Evolutionary conservation across 2,888 invertebrate species (phyloP).

Genomic region (Plemyria rubiginata): DNA sequence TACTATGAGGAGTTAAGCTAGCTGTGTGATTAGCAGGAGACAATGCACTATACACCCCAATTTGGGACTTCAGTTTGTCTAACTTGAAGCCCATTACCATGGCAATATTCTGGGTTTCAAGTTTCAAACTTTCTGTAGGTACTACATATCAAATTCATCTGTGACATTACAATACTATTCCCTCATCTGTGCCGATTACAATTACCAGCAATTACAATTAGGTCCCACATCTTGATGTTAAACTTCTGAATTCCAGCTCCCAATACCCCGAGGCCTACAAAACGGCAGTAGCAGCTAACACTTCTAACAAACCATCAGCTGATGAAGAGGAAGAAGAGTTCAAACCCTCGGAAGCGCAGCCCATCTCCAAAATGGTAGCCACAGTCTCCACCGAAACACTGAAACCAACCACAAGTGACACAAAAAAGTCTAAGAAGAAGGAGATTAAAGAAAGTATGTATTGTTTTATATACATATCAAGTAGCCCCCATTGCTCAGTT

Average conservation of each 20-base stretch:
- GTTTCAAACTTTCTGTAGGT: too few species aligned
- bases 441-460: constrained; percentile 46
- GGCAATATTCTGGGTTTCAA: too few species aligned
- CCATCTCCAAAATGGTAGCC: constrained; percentile 75
- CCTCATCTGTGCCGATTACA: too few species aligned
- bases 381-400: constrained; percentile 79
- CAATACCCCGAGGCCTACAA: constrained; percentile 89
- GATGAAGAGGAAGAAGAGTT: constrained; percentile 74
- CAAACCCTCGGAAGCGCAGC: constrained; percentile 54
- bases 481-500: too few species aligned
- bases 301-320: constrained; percentile 70
- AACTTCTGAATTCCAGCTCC: constrained; percentile 59
- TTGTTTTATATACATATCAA: background rate
- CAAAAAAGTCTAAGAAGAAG: constrained; percentile 64
- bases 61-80: too few species aligned
- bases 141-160: too few species aligned
- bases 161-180: too few species aligned
- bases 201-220: too few species aligned
- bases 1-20: too few species aligned
- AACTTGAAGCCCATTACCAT: too few species aligned
- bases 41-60: too few species aligned
- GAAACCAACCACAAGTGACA: constrained; percentile 69
- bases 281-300: constrained; percentile 82
- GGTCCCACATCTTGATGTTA: constrained; percentile 26
- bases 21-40: too few species aligned